Percentiles rank a stretch among this genome's conserved stretches.
phyloP scores from a whole-genome alignment of 2,888 invertebrate species.

The Leptopilina myrica region DNA sequence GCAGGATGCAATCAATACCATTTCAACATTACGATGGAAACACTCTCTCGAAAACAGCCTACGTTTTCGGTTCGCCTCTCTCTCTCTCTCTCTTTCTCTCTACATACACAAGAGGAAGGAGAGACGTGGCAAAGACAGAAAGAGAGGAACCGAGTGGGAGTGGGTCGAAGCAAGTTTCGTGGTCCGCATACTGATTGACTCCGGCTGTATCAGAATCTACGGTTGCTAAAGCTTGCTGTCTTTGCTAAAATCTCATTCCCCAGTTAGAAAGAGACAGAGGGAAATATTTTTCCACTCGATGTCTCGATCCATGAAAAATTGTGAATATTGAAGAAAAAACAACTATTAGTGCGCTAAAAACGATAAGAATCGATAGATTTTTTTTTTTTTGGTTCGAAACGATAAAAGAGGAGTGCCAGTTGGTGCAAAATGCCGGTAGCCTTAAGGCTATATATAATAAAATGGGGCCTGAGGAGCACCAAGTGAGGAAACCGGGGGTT shows the following conservation, averaged over 20 bases:
- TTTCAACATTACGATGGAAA: conserved; percentile 76
- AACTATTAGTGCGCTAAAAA: too few relatives aligned
- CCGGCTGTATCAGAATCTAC: conserved; percentile 59
- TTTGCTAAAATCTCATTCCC: conserved; percentile 62
- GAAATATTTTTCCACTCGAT: too few relatives aligned
- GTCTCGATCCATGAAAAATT: neutral
- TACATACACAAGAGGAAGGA: neutral
- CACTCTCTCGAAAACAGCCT: conserved; percentile 74
- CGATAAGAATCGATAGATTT: conserved; percentile 47
- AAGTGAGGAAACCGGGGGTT: conserved; percentile 46
- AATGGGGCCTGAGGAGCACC: conserved; percentile 58
- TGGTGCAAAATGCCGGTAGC: conserved; percentile 71
- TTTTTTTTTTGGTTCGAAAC: conserved; percentile 59
- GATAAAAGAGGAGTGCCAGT: conserved; percentile 63
- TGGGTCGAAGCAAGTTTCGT: conserved; percentile 67
- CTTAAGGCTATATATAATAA: conserved; percentile 67
- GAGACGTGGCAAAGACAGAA: conserved; percentile 48
- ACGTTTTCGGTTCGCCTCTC: conserved; percentile 66
- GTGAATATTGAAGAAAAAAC: neutral
- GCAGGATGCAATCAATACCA: conserved; percentile 75
- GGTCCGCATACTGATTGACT: conserved; percentile 76
- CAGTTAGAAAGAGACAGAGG: too few relatives aligned
- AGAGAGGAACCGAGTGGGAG: conserved; percentile 52
- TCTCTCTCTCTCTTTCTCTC: too few relatives aligned
- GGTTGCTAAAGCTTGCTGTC: conserved; percentile 63